Conservation (phyloP, 2,888 invertebrate species). For the Scaptomyza tumidula region DNA sequence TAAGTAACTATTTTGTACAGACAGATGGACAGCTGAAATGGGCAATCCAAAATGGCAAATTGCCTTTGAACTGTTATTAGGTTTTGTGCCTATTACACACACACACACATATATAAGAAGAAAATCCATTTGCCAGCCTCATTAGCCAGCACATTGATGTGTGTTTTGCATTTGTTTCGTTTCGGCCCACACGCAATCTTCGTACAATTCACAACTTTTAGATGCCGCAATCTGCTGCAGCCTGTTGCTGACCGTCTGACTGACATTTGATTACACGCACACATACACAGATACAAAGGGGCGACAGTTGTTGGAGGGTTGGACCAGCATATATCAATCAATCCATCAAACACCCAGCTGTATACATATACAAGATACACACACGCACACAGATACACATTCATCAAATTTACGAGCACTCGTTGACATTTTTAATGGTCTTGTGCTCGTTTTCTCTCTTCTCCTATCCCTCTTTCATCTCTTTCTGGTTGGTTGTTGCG, state of each 20-base stretch:
- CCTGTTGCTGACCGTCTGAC: constrained; percentile 32
- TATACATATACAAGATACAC: constrained; percentile 19
- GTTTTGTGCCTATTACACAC: constrained; percentile 46
- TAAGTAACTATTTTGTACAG: background rate
- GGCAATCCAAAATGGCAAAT: constrained; percentile 42
- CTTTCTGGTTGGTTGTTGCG: background rate
- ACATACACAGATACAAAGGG: constrained; percentile 1
- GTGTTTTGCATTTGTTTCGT: constrained; percentile 2
- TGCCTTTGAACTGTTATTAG: constrained; percentile 66
- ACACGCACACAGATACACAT: constrained; percentile 17
- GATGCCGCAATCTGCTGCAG: constrained; percentile 45
- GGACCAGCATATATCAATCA: constrained; percentile 57
- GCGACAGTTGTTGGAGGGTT: constrained; percentile 44
- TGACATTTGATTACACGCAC: constrained; percentile 21
- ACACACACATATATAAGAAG: constrained; percentile 19
- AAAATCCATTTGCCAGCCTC: constrained; percentile 38
- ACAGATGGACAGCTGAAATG: constrained; percentile 9
- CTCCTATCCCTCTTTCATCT: background rate
- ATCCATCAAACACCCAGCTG: constrained; percentile 48
- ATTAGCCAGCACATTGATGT: constrained; percentile 48
- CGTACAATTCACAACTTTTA: background rate
- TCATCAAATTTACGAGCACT: constrained; percentile 56
- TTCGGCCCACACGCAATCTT: constrained; percentile 43
- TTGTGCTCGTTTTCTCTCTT: background rate
- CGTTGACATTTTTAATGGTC: constrained; percentile 54